These are phyloP conservation scores for Dasypogon diadema DNA, from an alignment of 2,888 invertebrate genomes.

Conservation along the genomic window DNA sequence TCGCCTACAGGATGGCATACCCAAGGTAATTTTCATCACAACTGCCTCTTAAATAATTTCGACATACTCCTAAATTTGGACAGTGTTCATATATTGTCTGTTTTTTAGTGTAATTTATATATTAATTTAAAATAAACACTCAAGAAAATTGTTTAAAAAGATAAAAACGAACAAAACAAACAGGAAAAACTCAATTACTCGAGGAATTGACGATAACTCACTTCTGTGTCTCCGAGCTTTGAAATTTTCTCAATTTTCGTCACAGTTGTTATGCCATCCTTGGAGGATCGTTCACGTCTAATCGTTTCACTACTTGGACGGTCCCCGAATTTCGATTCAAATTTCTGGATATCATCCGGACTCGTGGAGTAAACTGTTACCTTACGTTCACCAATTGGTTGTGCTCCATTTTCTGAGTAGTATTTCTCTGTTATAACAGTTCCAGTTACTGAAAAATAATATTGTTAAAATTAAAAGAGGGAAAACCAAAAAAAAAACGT, in stretches of 20 bases:
- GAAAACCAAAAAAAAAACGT: no score
- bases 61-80: not conserved
- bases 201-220: slow-evolving; percentile 53
- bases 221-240: slow-evolving; percentile 59
- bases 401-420: slow-evolving; percentile 77
- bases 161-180: not conserved
- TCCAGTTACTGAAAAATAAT: slow-evolving; percentile 74
- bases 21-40: not conserved
- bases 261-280: slow-evolving; percentile 67
- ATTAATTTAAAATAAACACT: not conserved
- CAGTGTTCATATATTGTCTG: not conserved
- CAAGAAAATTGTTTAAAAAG: not conserved
- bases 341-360: slow-evolving; percentile 68
- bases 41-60: not conserved
- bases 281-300: slow-evolving; percentile 68
- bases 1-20: not conserved
- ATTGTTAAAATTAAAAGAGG: no score
- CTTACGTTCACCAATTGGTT: slow-evolving; percentile 77
- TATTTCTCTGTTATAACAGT: slow-evolving; percentile 77
- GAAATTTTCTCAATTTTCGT: slow-evolving; percentile 63
- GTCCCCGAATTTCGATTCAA: slow-evolving; percentile 57
- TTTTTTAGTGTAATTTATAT: slow-evolving; percentile 8
- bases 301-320: slow-evolving; percentile 62
- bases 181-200: slow-evolving; percentile 10
- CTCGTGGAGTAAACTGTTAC: slow-evolving; percentile 79